Evolutionary conservation across 1,140 invertebrate genomes (phyloP), one percentile per base, ranked within the genome.

Genomic region (Sarcophaga peregrina): DNA sequence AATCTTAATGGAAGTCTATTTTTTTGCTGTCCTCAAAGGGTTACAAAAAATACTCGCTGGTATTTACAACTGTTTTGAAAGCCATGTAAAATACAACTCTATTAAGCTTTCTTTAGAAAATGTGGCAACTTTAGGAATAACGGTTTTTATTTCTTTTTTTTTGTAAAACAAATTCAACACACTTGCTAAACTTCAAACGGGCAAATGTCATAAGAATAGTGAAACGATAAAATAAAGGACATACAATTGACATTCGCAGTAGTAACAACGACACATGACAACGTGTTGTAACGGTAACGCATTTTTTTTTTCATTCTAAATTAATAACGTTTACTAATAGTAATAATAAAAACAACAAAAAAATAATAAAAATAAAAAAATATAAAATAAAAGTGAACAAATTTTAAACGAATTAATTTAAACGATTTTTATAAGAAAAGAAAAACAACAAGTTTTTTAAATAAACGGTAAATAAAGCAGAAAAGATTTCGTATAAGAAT

Each of bases 181-280:
- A 25, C 6, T 37, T 37, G 25, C 25, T 8, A 68, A 68, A 68
- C 62, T 68, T 68, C 62, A 68, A 68, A 68, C 10, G 17, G 17
- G 54, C 54, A 68, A 68, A 68, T 68, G 62, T 68, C 62, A 68
- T 68, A 9, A 4, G 17, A n/a, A 75, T n/a, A 75, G 74, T 75
- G 72, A 20, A 37, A 62, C 13, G 10, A 52, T 15, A 37, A 62
- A 62, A 81, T 50, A 78, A 54, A 81, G 68, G 68, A 74, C 73
- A 83, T 76, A 83, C 80, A 83, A 72, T 81, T 83, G 83, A 76
- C 83, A 83, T 83, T 83, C 75, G 58, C 83, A 54, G 83, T 83
- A 82, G 83, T 83, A 81, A 83, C 83, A 74, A 83, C 83, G 83
- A 76, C 83, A 76, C 72, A 76, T 73, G 58, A 72, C 75, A 80